Base-by-base conservation (phyloP, 2,888 invertebrate species). In the Drosophila subquinaria region DNA sequence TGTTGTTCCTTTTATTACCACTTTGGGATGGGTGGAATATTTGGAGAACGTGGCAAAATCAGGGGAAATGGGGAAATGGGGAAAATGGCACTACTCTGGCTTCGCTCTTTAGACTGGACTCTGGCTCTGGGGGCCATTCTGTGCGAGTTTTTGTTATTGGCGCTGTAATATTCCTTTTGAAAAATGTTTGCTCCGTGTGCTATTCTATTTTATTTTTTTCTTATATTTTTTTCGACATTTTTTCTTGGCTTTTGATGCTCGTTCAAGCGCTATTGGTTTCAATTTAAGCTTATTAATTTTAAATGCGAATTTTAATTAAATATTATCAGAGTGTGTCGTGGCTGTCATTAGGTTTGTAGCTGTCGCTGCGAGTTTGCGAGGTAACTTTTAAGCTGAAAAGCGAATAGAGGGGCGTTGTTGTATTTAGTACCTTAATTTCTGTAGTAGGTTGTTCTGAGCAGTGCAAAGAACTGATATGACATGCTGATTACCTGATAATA, bases 401-500 rank as follows among this genome's bases (percentile, higher is more conserved):
- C 35, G 17, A 17, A 17, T 13, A 17, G 27, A 13, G 47, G 36
- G 10, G 23, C 9, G 43, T 23, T 33, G 33, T 10, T 42, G 13
- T 20, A 27, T 27, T 27, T 27, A 6, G 27, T 27, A 27, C 15
- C 4, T 73, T 55, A 84, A 42, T 78, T 20, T 43, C 53, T 73
- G 15, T 43, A 72, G 61, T 86, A 83, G 42, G 83, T 88, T 0
- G 89, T 85, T 20, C 81, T 62, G 0, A 90, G 68, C 8, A 90
- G n/a, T 0, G 90, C 89, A 68, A 90, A 90, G 55, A 90, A 90
- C 43, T 91, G 90, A 78, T 91, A 91, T 9, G 91, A 78, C 89
- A 90, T 89, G 68, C 90, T 90, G 56, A 91, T 81, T 4, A 90
- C 90, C 90, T 90, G 5, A 36, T 2, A n/a, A 36, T 45, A 36